phyloP scores from a whole-genome alignment of 2,888 invertebrate genomes.

The Spisula solida region DNA sequence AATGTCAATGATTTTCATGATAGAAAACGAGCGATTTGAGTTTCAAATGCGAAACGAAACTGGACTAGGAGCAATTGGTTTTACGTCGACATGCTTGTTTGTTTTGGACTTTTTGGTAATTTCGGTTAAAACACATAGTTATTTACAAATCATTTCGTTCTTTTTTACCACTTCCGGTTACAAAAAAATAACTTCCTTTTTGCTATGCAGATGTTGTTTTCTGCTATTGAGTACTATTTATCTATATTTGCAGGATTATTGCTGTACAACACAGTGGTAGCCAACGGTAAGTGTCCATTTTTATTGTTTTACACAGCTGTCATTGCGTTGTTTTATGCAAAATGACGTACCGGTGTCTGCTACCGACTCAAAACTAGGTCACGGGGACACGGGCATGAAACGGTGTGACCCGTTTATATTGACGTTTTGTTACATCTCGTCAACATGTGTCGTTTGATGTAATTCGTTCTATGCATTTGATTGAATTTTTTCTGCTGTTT shows the following conservation, averaged over 20 bases:
- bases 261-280: conserved; percentile 81
- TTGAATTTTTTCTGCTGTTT: background rate
- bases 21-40: conserved; percentile 71
- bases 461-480: background rate
- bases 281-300: conserved; percentile 78
- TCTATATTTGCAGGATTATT: conserved; percentile 79
- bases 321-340: conserved; percentile 29
- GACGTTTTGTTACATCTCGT: background rate
- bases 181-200: conserved; percentile 76
- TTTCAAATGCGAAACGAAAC: conserved; percentile 76
- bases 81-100: conserved; percentile 82
- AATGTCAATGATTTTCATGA: conserved; percentile 72
- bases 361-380: background rate
- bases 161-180: conserved; percentile 69
- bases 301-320: conserved; percentile 48
- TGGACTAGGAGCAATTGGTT: conserved; percentile 74
- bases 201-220: conserved; percentile 57
- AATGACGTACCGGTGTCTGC: background rate
- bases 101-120: conserved; percentile 83
- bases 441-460: background rate
- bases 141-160: conserved; percentile 47
- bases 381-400: conserved; percentile 27
- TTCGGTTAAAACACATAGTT: conserved; percentile 44
- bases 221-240: conserved; percentile 42
- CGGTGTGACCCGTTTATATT: conserved; percentile 8